These are phyloP conservation scores for Mormoops blainvillei DNA, from an alignment of 2,113 vertebrate species.

Conservation along the genomic window DNA sequence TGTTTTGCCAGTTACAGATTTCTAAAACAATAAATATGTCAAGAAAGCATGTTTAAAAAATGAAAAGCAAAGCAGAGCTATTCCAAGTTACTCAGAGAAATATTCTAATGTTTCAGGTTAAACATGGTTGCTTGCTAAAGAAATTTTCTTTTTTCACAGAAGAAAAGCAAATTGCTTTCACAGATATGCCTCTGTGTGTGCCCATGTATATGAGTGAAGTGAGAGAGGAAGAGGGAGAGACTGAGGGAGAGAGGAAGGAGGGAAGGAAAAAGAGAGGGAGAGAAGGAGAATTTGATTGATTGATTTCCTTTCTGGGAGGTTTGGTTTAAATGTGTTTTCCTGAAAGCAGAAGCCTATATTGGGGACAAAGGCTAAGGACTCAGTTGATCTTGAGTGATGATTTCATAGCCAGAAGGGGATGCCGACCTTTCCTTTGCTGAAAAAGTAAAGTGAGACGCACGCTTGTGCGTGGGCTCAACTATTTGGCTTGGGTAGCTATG, in stretches of 20 bases:
- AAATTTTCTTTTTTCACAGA: conserved; percentile 42
- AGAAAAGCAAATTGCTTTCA: not conserved
- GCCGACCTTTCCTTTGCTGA: not conserved
- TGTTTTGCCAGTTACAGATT: conserved; percentile 60
- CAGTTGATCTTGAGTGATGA: not conserved
- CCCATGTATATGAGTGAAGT: not conserved
- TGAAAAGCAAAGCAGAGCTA: conserved; percentile 12
- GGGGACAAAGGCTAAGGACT: not conserved
- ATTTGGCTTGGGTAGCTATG: not conserved
- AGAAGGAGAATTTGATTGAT: too few relatives aligned
- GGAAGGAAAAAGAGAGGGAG: not conserved
- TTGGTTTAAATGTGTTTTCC: not conserved
- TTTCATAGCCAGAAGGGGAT: not conserved
- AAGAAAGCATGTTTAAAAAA: conserved; percentile 40
- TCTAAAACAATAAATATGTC: conserved; percentile 53
- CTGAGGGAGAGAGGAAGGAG: not conserved
- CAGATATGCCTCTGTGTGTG: not conserved
- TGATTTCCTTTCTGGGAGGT: not conserved
- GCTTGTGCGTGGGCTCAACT: not conserved
- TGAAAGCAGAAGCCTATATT: not conserved
- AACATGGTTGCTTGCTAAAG: not conserved
- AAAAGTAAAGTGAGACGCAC: not conserved
- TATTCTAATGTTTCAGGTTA: conserved; percentile 3
- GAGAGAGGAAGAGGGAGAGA: not conserved
- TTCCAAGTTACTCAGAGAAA: conserved; percentile 25